Base-by-base conservation (phyloP, 2,888 invertebrate genomes). In the Tipula lateralis region DNA sequence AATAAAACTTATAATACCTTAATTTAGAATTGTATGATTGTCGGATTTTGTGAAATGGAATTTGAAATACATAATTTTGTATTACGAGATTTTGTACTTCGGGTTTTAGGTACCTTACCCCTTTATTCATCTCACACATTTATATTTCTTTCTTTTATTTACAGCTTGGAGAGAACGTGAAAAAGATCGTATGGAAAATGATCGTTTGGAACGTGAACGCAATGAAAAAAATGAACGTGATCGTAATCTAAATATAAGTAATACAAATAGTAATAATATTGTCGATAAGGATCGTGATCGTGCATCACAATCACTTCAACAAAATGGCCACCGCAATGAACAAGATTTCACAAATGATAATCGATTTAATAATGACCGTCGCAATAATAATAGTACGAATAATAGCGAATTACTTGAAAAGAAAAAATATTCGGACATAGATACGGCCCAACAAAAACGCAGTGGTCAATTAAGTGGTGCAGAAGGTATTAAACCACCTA, bases 321-420 rank as follows among this genome's bases (percentile, higher is more conserved):
- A 86, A 80, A 86, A 85, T 94, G 94, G 94, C 92, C 93, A n/a
- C 94, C 94, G 88, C 91, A 94, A 85, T 92, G 95, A 84, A 93
- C 93, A 96, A 84, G 94, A 94, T 9, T 93, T 94, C 85, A 95
- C 95, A 0, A 95, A 96, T 16, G 96, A 96, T 87, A 95, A 95
- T 88, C 93, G 96, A 32, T 95, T 96, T 87, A 96, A 97, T 88
- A 96, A 97, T 88, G 97, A 97, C 88, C 30, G 34, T 34, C 83
- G 83, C 12, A 34, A 34, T 83, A 34, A 16, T 9, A 34, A 83
- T 12, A 83, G 16, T 16, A 83, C 1, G 2, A 29, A 13, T 16
- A 30, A 16, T n/a, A 34, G 6, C 36, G 32, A 82, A 30, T 30
- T 29, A 30, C 4, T 82, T 16, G 32, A 82, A 82, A 34, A 32